A percentile compares a stretch with the other conserved stretches of the same genome.
phyloP scores from a whole-genome alignment of 1,140 invertebrate species.

The Bilobella aurantiaca region DNA sequence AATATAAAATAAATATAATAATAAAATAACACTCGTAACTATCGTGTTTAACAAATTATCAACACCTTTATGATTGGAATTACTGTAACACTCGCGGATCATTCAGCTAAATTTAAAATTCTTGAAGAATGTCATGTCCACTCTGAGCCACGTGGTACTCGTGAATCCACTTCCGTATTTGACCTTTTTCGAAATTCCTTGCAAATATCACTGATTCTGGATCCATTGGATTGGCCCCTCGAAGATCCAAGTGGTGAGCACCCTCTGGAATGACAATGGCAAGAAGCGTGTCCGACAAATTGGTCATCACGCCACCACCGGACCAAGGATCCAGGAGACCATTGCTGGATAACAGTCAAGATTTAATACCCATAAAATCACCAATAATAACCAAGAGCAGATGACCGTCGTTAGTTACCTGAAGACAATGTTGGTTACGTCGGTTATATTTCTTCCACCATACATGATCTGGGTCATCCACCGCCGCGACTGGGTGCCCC shows the following conservation, averaged over 20 bases:
- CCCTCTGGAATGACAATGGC: slow-evolving; percentile 74
- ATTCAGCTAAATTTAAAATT: too few relatives aligned
- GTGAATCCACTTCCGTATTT: slow-evolving; percentile 58
- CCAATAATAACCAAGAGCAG: too few relatives aligned
- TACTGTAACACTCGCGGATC: too few relatives aligned
- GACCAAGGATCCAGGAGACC: slow-evolving; percentile 88
- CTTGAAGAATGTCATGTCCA: too few relatives aligned
- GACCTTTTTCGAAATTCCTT: slow-evolving; percentile 53
- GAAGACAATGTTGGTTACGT: slow-evolving; percentile 74
- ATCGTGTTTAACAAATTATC: too few relatives aligned
- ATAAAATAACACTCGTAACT: too few relatives aligned
- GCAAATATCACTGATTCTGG: slow-evolving; percentile 57
- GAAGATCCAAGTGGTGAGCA: slow-evolving; percentile 86
- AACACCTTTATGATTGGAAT: too few relatives aligned
- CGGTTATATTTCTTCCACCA: slow-evolving; percentile 60
- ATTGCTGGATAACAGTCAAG: slow-evolving; percentile 54
- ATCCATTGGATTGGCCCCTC: slow-evolving; percentile 57
- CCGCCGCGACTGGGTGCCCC: slow-evolving; percentile 53
- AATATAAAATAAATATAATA: too few relatives aligned
- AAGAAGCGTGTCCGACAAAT: slow-evolving; percentile 53
- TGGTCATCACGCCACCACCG: slow-evolving; percentile 70
- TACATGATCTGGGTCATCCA: slow-evolving; percentile 62
- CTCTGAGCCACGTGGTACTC: too few relatives aligned
- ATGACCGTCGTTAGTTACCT: too few relatives aligned
- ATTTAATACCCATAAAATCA: neutral